These are phyloP conservation scores for Aphaenogaster ashmeadi DNA, from an alignment of 1,140 invertebrate species.

Conservation along the genomic window DNA sequence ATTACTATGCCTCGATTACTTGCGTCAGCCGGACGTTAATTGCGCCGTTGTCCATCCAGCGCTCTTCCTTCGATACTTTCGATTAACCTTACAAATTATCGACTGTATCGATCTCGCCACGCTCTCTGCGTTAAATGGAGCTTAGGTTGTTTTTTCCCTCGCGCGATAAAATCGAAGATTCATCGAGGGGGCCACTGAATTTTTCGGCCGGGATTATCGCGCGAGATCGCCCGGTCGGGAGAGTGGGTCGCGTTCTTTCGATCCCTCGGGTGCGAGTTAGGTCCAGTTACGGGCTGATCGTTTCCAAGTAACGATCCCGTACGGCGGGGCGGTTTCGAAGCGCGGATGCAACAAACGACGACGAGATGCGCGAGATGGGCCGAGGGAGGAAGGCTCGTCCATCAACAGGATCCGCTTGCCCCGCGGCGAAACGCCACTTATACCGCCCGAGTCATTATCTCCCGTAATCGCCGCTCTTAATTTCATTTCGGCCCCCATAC, in stretches of 20 bases:
- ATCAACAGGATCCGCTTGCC: slow-evolving; percentile 28
- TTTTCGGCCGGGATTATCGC: slow-evolving; percentile 35
- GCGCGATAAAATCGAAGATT: slow-evolving; percentile 34
- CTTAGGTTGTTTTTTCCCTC: too few species aligned
- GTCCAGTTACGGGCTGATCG: slow-evolving; percentile 57
- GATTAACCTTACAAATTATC: slow-evolving; percentile 5
- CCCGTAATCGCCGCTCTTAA: slow-evolving; percentile 58
- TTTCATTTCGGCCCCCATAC: slow-evolving; percentile 51
- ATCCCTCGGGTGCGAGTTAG: slow-evolving; percentile 43
- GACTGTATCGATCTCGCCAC: neutral
- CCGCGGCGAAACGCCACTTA: slow-evolving; percentile 51
- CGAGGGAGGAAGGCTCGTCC: neutral
- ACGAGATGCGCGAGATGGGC: slow-evolving; percentile 3
- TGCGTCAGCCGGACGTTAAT: neutral
- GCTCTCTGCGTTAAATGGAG: neutral
- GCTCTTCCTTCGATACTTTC: neutral
- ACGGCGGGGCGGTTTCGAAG: slow-evolving; percentile 7
- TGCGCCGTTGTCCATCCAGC: neutral
- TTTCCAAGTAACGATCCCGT: slow-evolving; percentile 58
- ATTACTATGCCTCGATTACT: neutral
- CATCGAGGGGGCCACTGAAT: slow-evolving; percentile 2
- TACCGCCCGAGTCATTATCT: slow-evolving; percentile 53
- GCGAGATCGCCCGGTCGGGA: neutral
- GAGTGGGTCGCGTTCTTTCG: slow-evolving; percentile 37
- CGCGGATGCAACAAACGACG: slow-evolving; percentile 33